phyloP scores from a whole-genome alignment of 2,888 invertebrate genomes.

The Dicranocentrus wangi region DNA sequence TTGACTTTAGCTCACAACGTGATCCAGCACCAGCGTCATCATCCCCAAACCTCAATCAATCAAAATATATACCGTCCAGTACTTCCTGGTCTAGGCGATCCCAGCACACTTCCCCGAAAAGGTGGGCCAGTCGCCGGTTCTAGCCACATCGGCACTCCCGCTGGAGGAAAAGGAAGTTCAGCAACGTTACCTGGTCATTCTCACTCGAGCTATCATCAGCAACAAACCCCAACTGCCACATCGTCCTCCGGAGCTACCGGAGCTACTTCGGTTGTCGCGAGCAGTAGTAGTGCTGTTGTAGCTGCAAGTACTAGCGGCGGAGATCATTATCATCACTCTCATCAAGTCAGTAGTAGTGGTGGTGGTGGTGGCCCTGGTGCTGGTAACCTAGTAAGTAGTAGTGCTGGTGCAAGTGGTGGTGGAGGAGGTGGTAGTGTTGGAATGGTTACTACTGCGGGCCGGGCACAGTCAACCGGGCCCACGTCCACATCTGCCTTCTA shows the following conservation, averaged over 20 bases:
- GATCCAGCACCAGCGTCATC: slow-evolving; percentile 54
- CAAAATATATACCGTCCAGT: slow-evolving; percentile 70
- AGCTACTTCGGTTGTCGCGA: not conserved
- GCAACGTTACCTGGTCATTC: slow-evolving; percentile 56
- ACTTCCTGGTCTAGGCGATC: slow-evolving; percentile 65
- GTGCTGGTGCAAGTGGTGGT: slow-evolving; percentile 38
- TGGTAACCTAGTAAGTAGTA: slow-evolving; percentile 30
- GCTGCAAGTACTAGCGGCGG: slow-evolving; percentile 22
- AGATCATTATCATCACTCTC: slow-evolving; percentile 19
- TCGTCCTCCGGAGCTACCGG: slow-evolving; percentile 37
- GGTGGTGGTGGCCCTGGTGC: slow-evolving; percentile 27
- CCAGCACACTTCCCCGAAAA: slow-evolving; percentile 51
- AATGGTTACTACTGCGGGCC: slow-evolving; percentile 66
- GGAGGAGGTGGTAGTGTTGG: slow-evolving; percentile 55
- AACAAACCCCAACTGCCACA: not conserved
- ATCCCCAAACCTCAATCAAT: slow-evolving; percentile 57
- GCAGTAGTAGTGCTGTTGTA: not conserved
- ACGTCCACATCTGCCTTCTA: slow-evolving; percentile 65
- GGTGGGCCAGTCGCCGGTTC: slow-evolving; percentile 17
- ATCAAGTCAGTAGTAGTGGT: slow-evolving; percentile 26
- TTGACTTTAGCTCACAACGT: slow-evolving; percentile 57
- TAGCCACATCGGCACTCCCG: slow-evolving; percentile 29
- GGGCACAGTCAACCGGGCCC: slow-evolving; percentile 62
- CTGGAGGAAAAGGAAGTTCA: slow-evolving; percentile 59
- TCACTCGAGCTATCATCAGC: slow-evolving; percentile 39